Percentiles rank a stretch among this genome's conserved stretches.
These are phyloP conservation scores for Isaurus tuberculatus DNA, from an alignment of 92 coral and sea anemone genomes.

Conservation along the genomic window DNA sequence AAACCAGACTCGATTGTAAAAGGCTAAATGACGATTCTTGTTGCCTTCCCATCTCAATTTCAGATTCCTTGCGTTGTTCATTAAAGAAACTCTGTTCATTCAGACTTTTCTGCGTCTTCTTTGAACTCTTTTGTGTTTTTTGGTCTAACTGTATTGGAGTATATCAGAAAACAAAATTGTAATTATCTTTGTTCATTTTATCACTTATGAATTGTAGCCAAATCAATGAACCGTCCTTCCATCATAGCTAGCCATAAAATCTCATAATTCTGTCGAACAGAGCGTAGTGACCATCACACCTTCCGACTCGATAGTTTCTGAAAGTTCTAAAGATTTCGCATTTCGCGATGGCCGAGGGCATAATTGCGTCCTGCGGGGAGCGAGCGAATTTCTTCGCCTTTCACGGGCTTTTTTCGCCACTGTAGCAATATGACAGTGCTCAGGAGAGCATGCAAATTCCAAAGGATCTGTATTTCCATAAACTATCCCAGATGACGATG, in stretches of 20 bases:
- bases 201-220: neutral
- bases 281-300: conserved; percentile 39
- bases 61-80: neutral
- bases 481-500: conserved; percentile 25
- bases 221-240: neutral
- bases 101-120: neutral
- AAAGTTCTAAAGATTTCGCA: conserved; percentile 19
- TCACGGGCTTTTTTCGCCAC: conserved; percentile 40
- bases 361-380: conserved; percentile 27
- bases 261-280: conserved; percentile 35
- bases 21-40: neutral
- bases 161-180: neutral
- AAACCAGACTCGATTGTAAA: neutral
- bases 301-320: conserved; percentile 26
- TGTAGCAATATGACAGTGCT: conserved; percentile 26
- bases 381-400: conserved; percentile 37
- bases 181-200: neutral
- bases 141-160: neutral
- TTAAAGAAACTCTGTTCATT: neutral
- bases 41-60: neutral
- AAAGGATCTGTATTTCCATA: conserved; percentile 20
- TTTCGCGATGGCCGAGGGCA: conserved; percentile 38
- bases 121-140: neutral
- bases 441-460: conserved; percentile 43
- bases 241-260: neutral